Evolutionary conservation across 2,113 vertebrate species (phyloP).

Genomic region (Dendrocopos noguchii): DNA sequence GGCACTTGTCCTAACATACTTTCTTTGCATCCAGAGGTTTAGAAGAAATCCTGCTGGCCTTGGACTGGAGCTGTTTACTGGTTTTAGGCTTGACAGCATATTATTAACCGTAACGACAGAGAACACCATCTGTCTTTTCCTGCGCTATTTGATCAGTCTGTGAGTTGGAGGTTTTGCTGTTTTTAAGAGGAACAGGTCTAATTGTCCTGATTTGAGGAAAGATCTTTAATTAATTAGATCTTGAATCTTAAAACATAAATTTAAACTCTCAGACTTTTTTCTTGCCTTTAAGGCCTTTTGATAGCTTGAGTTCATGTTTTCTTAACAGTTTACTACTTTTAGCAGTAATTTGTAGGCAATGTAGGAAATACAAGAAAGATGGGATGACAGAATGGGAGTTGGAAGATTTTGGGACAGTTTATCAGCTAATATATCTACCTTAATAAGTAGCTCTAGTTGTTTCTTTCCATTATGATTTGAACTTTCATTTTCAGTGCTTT

Average conservation of each 20-base stretch:
- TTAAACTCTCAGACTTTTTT: neutral
- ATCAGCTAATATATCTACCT: neutral
- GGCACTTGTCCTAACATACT: neutral
- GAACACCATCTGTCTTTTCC: slow-evolving; percentile 15
- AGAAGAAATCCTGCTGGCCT: slow-evolving; percentile 12
- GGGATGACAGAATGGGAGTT: neutral
- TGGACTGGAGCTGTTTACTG: slow-evolving; percentile 2
- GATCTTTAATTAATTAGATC: neutral
- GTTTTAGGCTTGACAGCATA: neutral
- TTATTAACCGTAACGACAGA: neutral
- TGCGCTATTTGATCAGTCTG: neutral
- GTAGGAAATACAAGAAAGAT: neutral
- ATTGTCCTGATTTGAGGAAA: neutral
- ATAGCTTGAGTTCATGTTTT: neutral
- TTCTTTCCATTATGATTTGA: neutral
- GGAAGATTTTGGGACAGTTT: neutral
- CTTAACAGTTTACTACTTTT: neutral
- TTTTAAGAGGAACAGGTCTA: neutral
- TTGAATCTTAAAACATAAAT: neutral
- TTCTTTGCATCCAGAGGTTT: neutral
- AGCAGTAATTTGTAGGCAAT: neutral
- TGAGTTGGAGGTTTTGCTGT: neutral
- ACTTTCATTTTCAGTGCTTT: neutral
- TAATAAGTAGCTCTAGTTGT: neutral
- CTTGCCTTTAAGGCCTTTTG: neutral